phyloP scores from a whole-genome alignment of 2,888 invertebrate genomes.

The Tenthredo livida region DNA sequence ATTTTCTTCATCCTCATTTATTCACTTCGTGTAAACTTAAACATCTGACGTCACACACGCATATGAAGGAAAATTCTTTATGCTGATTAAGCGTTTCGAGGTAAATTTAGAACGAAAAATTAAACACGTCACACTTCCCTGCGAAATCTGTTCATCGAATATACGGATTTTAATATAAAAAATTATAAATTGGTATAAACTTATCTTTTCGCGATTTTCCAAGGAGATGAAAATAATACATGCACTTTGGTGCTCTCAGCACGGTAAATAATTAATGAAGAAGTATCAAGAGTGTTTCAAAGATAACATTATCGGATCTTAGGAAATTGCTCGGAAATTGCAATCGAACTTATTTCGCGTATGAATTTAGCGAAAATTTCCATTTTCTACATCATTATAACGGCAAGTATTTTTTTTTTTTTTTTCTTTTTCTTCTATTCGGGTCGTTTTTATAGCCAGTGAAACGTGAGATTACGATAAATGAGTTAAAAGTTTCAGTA shows the following conservation, averaged over 20 bases:
- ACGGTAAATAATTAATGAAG: constrained; percentile 13
- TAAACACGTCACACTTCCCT: neutral
- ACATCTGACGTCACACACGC: neutral
- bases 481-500: neutral
- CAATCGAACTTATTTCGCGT: neutral
- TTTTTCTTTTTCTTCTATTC: neutral
- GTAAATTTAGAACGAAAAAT: neutral
- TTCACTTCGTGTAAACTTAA: neutral
- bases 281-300: neutral
- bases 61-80: neutral
- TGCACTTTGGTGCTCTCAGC: neutral
- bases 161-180: neutral
- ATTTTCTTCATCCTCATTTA: neutral
- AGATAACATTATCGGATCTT: neutral
- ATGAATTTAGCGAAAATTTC: neutral
- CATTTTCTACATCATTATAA: neutral
- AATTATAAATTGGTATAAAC: neutral
- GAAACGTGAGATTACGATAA: constrained; percentile 15
- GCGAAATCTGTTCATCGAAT: neutral
- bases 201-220: neutral
- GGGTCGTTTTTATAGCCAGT: neutral
- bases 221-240: neutral
- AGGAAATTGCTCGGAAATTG: neutral
- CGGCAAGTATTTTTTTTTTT: neutral
- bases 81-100: neutral